A percentile compares a stretch with the other conserved stretches of the same genome.
Evolutionary conservation across 2,113 vertebrate species (phyloP).

Genomic region (Podocnemis expansa): DNA sequence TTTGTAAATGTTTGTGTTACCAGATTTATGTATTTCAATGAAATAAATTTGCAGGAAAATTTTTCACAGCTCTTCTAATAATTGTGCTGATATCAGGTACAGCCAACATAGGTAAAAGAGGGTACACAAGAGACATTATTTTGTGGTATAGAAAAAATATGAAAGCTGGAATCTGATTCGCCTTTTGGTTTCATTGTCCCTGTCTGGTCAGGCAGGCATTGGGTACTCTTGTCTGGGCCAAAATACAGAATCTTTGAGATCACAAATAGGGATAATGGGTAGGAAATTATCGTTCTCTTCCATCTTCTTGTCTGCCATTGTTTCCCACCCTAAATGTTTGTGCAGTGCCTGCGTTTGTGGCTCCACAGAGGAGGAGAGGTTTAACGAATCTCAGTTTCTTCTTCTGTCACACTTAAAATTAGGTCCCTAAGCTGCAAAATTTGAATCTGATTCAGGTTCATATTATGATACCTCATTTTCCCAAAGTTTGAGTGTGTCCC

Average conservation of each 20-base stretch:
- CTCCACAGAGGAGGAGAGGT: constrained; percentile 36
- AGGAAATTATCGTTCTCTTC: constrained; percentile 56
- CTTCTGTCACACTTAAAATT: background rate
- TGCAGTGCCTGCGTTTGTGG: constrained; percentile 6
- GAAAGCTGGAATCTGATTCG: background rate
- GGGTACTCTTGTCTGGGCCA: constrained; percentile 42
- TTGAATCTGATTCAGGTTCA: background rate
- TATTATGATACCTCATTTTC: background rate
- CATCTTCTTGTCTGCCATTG: constrained; percentile 32
- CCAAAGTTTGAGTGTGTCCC: background rate
- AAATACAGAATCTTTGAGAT: constrained; percentile 2
- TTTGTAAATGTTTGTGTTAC: background rate
- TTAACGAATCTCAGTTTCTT: constrained; percentile 58
- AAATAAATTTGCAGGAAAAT: background rate
- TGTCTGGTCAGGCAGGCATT: constrained; percentile 50
- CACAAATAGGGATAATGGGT: constrained; percentile 31
- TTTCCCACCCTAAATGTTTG: constrained; percentile 42
- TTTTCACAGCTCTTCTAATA: background rate
- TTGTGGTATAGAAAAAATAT: constrained; percentile 12
- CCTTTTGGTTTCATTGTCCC: constrained; percentile 45
- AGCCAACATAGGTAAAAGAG: background rate
- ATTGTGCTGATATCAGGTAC: background rate
- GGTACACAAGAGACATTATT: background rate
- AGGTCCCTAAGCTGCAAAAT: background rate
- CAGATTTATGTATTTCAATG: background rate